Conservation (phyloP, 2,113 vertebrate genomes). For the Ondatra zibethicus region DNA sequence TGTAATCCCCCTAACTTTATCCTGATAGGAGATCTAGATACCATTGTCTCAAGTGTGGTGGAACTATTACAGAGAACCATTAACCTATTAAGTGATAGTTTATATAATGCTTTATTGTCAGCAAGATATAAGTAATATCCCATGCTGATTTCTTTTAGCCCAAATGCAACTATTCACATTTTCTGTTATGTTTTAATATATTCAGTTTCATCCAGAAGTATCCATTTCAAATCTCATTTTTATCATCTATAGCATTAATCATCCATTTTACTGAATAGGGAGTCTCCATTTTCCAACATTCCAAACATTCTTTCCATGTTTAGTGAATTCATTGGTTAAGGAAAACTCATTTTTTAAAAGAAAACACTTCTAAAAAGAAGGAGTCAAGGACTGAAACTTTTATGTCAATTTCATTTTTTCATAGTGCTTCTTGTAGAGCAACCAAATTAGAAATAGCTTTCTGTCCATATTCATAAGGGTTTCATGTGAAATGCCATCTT, state of each 20-base stretch:
- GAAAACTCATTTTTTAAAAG: constrained; percentile 9
- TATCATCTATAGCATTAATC: constrained; percentile 42
- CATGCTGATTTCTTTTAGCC: constrained; percentile 26
- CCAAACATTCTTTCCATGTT: constrained; percentile 12
- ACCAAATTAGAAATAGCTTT: background rate
- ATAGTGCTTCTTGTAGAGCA: background rate
- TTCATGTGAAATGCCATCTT: background rate
- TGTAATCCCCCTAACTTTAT: constrained; percentile 38
- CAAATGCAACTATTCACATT: constrained; percentile 25
- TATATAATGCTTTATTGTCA: constrained; percentile 36
- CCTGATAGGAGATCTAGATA: background rate
- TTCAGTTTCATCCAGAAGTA: constrained; percentile 6
- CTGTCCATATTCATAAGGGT: background rate
- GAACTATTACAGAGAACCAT: background rate
- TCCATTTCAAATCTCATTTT: constrained; percentile 26
- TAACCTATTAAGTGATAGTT: background rate
- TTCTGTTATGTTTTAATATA: constrained; percentile 29
- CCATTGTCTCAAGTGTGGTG: background rate
- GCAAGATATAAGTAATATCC: constrained; percentile 1
- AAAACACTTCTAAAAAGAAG: constrained; percentile 24
- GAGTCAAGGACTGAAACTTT: background rate
- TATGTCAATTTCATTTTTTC: constrained; percentile 7
- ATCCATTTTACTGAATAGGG: background rate
- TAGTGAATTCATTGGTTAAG: constrained; percentile 43
- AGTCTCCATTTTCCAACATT: background rate